Base-by-base conservation (phyloP, 2,797 vertebrate genomes). In the Smutsia gigantea region DNA sequence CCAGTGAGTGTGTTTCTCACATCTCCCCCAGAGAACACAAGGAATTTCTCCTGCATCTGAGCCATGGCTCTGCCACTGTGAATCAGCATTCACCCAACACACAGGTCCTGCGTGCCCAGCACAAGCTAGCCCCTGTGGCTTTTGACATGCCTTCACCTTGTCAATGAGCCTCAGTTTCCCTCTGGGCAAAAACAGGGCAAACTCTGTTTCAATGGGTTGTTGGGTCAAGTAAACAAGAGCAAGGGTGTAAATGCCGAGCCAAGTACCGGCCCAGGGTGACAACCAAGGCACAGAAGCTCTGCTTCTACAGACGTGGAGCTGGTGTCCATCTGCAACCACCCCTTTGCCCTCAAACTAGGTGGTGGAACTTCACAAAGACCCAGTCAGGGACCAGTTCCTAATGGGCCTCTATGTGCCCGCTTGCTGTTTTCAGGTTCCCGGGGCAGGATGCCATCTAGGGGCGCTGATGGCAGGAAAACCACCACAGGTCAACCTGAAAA, bases 241-340 rank as follows among this genome's bases (percentile, higher is more conserved):
- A 19, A 0, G 4, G 57, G 37, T 3, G 0, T 11, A 8, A 5
- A 12, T 0, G 29, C 57, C 8, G 0, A 10, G 2, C 42, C 5
- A 0, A 8, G 42, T 1, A 0, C 29, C 0, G 1, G 29, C 55
- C 2, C 5, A 3, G 0, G 0, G 81, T 31, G 23, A 61, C 37
- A 11, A 23, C 51, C 5, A 7, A 0, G 0, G 0, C 23, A 13
- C 27, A 42, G 42, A 66, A 5, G 19, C 64, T 27, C 4, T 0
- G n/a, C 31, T 12, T 21, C 42, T n/a, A 8, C 1, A 18, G 12
- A 27, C 3, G 0, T 0, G 15, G 85, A 2, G 2, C 18, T 8
- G 31, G 17, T 17, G 46, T 29, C 34, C 2, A 2, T 4, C 46
- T 29, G 12, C 4, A 8, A 6, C 15, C 31, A 29, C 27, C 14